Percentiles rank a stretch among this genome's conserved stretches.
Evolutionary conservation across 2,113 vertebrate genomes (phyloP).

Genomic region (Ptilonorhynchus violaceus): DNA sequence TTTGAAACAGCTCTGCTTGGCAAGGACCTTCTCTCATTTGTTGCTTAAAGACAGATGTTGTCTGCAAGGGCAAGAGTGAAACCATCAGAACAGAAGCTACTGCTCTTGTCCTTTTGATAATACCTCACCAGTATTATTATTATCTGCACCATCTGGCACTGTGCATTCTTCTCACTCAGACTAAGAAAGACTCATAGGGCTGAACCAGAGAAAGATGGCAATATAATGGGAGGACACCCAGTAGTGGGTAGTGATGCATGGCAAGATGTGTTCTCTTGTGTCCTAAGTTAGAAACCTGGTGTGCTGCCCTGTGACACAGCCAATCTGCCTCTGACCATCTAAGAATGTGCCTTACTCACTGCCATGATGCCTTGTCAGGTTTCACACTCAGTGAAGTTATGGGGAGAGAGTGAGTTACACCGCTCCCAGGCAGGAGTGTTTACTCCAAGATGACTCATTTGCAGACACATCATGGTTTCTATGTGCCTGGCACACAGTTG

Average conservation of each 20-base stretch:
- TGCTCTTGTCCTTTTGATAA: background rate
- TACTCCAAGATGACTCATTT: background rate
- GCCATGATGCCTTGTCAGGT: background rate
- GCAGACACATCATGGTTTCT: background rate
- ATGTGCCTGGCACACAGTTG: background rate
- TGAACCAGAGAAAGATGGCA: background rate
- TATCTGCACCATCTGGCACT: background rate
- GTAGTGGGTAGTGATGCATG: background rate
- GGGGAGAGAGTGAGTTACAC: accelerated
- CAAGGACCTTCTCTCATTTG: background rate
- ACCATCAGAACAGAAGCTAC: background rate
- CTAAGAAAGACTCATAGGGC: background rate
- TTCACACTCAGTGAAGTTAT: background rate
- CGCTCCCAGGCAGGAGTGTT: accelerated
- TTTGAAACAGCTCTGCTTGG: background rate
- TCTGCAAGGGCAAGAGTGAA: background rate
- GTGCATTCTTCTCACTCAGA: background rate
- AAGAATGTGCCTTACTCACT: background rate
- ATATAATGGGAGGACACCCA: background rate
- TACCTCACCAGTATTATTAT: accelerated
- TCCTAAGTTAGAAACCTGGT: background rate
- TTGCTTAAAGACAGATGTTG: background rate
- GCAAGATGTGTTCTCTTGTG: background rate
- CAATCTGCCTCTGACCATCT: background rate
- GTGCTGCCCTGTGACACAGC: background rate